Evolutionary conservation across 1,140 invertebrate species (phyloP), one percentile per base, ranked within the genome.

Genomic region (Drosophila sp.): DNA sequence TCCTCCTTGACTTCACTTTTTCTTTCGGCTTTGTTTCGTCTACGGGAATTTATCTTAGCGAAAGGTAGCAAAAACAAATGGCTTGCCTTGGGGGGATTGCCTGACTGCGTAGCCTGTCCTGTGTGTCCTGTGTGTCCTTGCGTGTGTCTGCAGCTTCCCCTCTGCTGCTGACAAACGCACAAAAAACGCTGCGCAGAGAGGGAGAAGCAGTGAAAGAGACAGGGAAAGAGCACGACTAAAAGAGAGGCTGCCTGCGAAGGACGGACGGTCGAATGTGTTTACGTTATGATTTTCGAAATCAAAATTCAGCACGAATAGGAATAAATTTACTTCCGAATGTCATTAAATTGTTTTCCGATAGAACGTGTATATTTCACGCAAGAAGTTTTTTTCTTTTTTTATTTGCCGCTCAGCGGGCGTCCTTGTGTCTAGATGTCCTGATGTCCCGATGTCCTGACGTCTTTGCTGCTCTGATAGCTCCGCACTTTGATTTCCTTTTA

Each of bases 341-440:
- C 90, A 91, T 91, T 91, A 91, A 91, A 91, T 91, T 87, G 82
- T 91, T 91, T 91, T 91, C 90, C 90, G 90, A 91, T 91, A 90
- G 78, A 90, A 90, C 78, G 86, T 87, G 83, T 87, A 89, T 83
- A 87, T 87, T 87, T 89, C 79, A 89, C 75, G 82, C 75, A 89
- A 82, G 69, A 89, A 87, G 50, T 82, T 87, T 72, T 21, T n/a
- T n/a, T n/a, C n/a, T n/a, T n/a, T n/a, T n/a, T n/a, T n/a, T n/a
- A n/a, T n/a, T 21, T 70, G 14, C 50, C 13, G 45, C 70, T 41
- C 69, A 65, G 36, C 45, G 34, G 40, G 70, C 53, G 51, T 54
- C 50, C 50, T 34, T 27, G 13, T 16, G 8, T 53, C 34, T 9
- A 2, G 45, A 8, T 57, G 45, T 61, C 11, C 38, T 25, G 4